Base-by-base conservation (phyloP, 2,797 vertebrate species). In the Smutsia gigantea region DNA sequence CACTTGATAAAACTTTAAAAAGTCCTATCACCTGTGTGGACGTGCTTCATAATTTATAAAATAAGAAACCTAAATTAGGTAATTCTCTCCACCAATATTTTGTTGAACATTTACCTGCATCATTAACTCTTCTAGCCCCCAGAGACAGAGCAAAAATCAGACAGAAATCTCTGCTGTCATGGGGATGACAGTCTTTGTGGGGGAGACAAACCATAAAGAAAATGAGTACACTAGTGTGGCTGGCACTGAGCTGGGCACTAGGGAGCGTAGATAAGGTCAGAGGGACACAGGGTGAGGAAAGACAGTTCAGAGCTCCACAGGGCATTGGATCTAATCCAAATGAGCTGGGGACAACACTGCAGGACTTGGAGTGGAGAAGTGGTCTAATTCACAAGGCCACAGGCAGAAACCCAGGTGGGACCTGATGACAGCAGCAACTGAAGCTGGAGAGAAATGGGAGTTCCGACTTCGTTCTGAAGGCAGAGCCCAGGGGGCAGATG, bases 21-120 rank as follows among this genome's bases (percentile, higher is more conserved):
- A 87, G 39, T 84, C 19, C 4, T 37, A 42, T n/a, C 78, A 91
- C 10, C 63, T 78, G 4, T 13, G 15, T 1, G 55, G 59, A 25
- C 10, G 74, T 74, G 42, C 14, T 92, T 78, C 31, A 63, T 89
- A 61, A 57, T 78, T 55, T 64, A 64, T 25, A 93, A 74, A 82
- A 72, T 39, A 37, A 42, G 39, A 86, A 84, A 82, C 31, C 55
- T 51, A 87, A 75, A 71, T 72, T 42, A 42, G 84, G 25, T 25
- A 15, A 55, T 57, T 87, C 21, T 68, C 51, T 34, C 29, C 59
- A 92, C 10, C 14, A 34, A 21, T 21, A 42, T 77, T 64, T 83
- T 61, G 84, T 0, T 82, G 74, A 86, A 21, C 21, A 59, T 11
- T 79, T 81, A 59, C 10, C 5, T 19, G 4, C 14, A 92, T 15